These are phyloP conservation scores for Latrodectus elegans DNA, from an alignment of 2,888 invertebrate genomes.

Conservation along the genomic window DNA sequence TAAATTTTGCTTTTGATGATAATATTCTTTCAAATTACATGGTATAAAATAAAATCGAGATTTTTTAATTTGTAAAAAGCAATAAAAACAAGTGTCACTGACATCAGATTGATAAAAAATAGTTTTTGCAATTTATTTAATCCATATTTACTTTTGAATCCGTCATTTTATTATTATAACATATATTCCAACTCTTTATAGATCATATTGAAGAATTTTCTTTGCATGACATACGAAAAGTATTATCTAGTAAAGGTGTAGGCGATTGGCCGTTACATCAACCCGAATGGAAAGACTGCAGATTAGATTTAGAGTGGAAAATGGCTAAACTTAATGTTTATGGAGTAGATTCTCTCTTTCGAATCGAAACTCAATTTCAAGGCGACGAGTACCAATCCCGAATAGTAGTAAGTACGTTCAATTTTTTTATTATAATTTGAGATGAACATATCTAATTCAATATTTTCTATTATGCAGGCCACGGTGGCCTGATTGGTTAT, in stretches of 20 bases:
- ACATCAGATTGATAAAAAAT: too few relatives aligned
- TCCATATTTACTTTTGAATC: too few relatives aligned
- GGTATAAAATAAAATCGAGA: too few relatives aligned
- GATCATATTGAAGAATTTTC: conserved; percentile 31
- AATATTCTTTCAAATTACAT: too few relatives aligned
- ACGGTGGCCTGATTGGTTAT: too few relatives aligned
- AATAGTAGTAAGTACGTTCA: conserved; percentile 29
- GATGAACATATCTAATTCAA: too few relatives aligned
- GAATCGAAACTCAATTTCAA: conserved; percentile 16
- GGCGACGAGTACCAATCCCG: conserved; percentile 14
- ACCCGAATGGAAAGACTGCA: conserved; percentile 47
- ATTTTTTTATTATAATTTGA: background rate
- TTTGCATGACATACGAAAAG: conserved; percentile 2
- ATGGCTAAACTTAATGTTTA: conserved; percentile 56
- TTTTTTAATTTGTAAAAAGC: too few relatives aligned
- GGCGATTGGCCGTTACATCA: conserved; percentile 54
- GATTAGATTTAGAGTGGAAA: conserved; percentile 49
- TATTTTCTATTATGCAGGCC: too few relatives aligned
- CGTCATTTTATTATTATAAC: too few relatives aligned
- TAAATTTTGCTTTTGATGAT: too few relatives aligned
- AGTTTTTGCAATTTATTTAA: too few relatives aligned
- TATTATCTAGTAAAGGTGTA: conserved; percentile 29
- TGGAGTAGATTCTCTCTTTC: conserved; percentile 41
- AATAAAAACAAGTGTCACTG: too few relatives aligned
- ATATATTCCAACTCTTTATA: background rate